phyloP scores from a whole-genome alignment of 2,113 vertebrate genomes.

The Melanerpes formicivorus region DNA sequence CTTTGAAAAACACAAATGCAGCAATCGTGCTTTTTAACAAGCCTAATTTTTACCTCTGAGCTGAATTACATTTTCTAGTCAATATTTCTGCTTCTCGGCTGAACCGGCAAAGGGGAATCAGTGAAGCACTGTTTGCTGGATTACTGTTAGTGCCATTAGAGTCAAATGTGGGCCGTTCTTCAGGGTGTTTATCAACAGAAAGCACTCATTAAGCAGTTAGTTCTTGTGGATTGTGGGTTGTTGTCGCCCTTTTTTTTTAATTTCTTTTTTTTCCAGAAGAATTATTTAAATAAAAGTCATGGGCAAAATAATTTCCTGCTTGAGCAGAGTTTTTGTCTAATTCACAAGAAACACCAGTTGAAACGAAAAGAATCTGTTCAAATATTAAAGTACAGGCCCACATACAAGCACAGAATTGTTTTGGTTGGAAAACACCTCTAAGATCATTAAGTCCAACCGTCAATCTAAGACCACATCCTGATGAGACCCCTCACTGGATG shows the following conservation, averaged over 20 bases:
- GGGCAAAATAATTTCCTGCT: neutral
- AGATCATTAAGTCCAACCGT: too few relatives aligned
- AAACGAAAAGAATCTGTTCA: neutral
- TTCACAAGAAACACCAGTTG: fast-evolving
- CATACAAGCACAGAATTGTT: neutral
- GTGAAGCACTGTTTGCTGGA: neutral
- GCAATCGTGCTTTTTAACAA: slow-evolving; percentile 11
- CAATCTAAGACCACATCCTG: neutral
- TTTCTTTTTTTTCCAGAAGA: neutral
- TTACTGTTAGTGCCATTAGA: neutral
- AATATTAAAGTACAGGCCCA: neutral
- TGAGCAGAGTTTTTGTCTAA: neutral
- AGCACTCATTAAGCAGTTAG: neutral
- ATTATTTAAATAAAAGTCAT: neutral
- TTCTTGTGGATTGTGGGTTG: neutral
- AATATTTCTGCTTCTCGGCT: neutral
- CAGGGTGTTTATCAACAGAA: neutral
- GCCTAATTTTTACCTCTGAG: neutral
- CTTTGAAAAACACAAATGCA: neutral
- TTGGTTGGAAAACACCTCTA: too few relatives aligned
- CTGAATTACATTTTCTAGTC: neutral
- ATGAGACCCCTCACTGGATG: neutral
- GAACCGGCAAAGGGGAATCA: neutral
- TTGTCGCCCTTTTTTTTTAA: neutral
- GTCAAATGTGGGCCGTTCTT: neutral